Conservation (phyloP, 2,797 vertebrate species). For the Sebastes nivosus region DNA sequence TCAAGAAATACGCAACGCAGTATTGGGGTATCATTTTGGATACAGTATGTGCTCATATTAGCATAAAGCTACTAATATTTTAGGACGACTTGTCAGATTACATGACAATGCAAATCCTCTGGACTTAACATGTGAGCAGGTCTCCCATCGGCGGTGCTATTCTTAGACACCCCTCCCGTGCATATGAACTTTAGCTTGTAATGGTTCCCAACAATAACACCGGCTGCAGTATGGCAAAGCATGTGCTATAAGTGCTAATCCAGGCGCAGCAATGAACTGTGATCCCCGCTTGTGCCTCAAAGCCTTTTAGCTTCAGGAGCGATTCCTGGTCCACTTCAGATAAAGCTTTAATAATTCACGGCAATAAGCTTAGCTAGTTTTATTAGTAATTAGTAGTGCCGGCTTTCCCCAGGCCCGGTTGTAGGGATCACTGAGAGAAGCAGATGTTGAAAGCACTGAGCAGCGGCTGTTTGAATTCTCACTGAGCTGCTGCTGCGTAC, state of each 20-base stretch:
- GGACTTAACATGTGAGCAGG: conserved; percentile 19
- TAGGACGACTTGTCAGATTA: conserved; percentile 23
- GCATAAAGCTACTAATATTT: conserved; percentile 27
- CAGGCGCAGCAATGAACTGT: conserved; percentile 54
- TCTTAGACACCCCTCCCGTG: conserved; percentile 1
- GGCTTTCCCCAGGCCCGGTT: conserved; percentile 81
- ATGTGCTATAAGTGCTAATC: conserved; percentile 56
- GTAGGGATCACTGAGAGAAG: conserved; percentile 82
- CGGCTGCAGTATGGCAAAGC: conserved; percentile 24
- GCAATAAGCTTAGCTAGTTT: conserved; percentile 91
- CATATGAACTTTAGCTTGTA: conserved; percentile 25
- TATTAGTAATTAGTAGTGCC: conserved; percentile 91
- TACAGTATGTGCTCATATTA: not conserved
- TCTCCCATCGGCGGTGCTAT: conserved; percentile 8
- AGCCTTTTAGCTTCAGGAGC: conserved; percentile 78
- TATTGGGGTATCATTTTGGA: not conserved
- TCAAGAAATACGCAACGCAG: not conserved
- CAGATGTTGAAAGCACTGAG: conserved; percentile 88
- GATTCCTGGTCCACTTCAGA: conserved; percentile 86
- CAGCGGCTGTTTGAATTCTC: conserved; percentile 85
- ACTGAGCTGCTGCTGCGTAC: conserved; percentile 65
- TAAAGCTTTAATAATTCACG: conserved; percentile 92
- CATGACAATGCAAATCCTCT: conserved; percentile 41
- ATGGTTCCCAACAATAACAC: conserved; percentile 43
- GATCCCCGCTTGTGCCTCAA: conserved; percentile 71